These are phyloP conservation scores for Spinibarbus caldwelli DNA, from an alignment of 2,797 vertebrate species.

Conservation along the genomic window DNA sequence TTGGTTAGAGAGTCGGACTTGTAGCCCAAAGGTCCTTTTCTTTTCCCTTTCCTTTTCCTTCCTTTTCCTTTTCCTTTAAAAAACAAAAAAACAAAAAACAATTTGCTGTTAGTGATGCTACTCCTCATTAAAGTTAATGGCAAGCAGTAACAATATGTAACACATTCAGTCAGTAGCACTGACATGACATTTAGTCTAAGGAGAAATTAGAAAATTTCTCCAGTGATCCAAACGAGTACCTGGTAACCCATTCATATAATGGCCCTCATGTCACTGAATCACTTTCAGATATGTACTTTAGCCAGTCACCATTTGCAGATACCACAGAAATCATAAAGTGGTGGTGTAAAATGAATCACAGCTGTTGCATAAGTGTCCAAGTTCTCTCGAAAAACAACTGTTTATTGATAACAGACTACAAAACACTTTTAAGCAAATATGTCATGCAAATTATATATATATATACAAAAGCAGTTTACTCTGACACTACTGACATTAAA, in stretches of 20 bases:
- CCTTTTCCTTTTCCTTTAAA: neutral
- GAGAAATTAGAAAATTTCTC: neutral
- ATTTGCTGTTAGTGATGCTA: neutral
- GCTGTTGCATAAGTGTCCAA: neutral
- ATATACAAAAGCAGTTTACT: neutral
- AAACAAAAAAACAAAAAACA: no score
- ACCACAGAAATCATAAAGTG: neutral
- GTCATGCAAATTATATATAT: no score
- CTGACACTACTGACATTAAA: neutral
- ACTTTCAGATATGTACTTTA: neutral
- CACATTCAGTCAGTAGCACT: neutral
- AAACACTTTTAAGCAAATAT: neutral
- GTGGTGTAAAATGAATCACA: neutral
- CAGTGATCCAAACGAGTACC: neutral
- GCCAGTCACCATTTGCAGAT: neutral
- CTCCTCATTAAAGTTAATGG: neutral
- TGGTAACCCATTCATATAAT: neutral
- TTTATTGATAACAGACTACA: neutral
- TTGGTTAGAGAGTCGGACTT: no score
- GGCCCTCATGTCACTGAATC: neutral
- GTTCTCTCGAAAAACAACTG: neutral
- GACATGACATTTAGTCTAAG: neutral
- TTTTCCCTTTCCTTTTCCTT: no score
- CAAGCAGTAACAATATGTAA: neutral
- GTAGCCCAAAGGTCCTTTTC: no score